Base-by-base conservation (phyloP, 1,140 invertebrate species). In the Berghia stephanieae region DNA sequence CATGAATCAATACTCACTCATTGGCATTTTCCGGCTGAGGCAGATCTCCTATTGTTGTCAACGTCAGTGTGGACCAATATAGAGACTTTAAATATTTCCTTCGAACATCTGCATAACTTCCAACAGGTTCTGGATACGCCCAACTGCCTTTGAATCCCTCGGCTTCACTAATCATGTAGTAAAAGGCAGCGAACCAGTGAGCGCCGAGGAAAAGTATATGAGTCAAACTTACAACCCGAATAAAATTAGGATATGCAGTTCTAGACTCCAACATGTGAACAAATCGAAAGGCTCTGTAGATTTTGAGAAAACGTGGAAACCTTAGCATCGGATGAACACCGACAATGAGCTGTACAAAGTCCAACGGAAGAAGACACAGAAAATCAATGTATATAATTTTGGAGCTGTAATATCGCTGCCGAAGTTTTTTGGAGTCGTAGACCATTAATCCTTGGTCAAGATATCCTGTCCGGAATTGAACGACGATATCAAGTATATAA, bases 111-210 rank as follows among this genome's bases (percentile, higher is more conserved):
- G 94, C 93, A 88, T 95, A 97, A 83, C 95, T 94, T n/a, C 85
- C 88, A 0, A 78, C 79, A 1, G 87, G 86, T 38, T 94, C 93
- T 0, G 96, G 96, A 89, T 97, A 98, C 0, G 95, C 94, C 96
- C 96, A 98, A 83, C 95, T 94, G 6, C 95, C 95, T 89, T 94
- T 92, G 89, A 97, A 97, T 2, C 93, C 93, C 90, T 98, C 96
- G 36, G 94, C 94, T 87, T 98, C 95, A 5, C 96, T 97, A 34
- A 98, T 92, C 77, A 98, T 90, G 90, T 95, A 98, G 91, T 98
- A 98, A 91, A 98, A 98, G 88, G 96, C 98, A 44, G 96, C 96
- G 87, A 98, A 98, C 96, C 96, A 98, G 86, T 98, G 97, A 31
- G 96, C 96, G 78, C 98, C 92, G 81, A 98, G 95, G 78, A 98